Percentiles rank a stretch among this genome's conserved stretches.
phyloP scores from a whole-genome alignment of 37 sponge, comb jelly and placozoan species.

The Diacarnus erythraeanus region DNA sequence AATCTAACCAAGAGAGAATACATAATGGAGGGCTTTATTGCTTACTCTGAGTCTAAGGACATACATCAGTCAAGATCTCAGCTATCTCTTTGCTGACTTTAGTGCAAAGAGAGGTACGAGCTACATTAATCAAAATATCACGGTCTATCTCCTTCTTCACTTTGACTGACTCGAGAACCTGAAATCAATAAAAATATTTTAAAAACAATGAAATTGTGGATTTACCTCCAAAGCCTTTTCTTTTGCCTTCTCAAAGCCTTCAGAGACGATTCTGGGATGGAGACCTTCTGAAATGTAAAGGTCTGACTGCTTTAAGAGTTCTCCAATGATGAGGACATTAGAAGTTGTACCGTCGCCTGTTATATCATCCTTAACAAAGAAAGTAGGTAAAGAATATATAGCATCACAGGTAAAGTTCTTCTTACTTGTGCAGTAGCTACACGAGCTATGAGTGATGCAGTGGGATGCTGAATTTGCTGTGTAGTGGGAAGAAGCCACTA shows the following conservation, averaged over 20 bases:
- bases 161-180: constrained; percentile 83
- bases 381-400: neutral
- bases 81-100: constrained; percentile 85
- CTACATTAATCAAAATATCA: constrained; percentile 89
- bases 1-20: constrained; percentile 34
- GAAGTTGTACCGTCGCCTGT: constrained; percentile 99
- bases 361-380: constrained; percentile 83
- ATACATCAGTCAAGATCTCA: constrained; percentile 90
- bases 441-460: constrained; percentile 96
- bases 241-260: constrained; percentile 95
- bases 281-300: constrained; percentile 87
- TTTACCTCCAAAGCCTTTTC: constrained; percentile 86
- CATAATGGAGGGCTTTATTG: neutral
- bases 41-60: too few relatives aligned
- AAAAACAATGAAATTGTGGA: neutral
- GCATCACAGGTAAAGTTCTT: neutral
- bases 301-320: constrained; percentile 95
- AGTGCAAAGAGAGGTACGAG: constrained; percentile 94
- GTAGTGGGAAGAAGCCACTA: neutral
- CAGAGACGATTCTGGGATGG: constrained; percentile 91
- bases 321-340: constrained; percentile 98
- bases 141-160: constrained; percentile 80
- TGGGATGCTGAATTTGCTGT: constrained; percentile 99
- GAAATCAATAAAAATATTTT: neutral
- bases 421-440: constrained; percentile 96